A percentile compares a stretch with the other conserved stretches of the same genome.
Evolutionary conservation across 2,888 invertebrate genomes (phyloP).

Genomic region (Axea sp.): DNA sequence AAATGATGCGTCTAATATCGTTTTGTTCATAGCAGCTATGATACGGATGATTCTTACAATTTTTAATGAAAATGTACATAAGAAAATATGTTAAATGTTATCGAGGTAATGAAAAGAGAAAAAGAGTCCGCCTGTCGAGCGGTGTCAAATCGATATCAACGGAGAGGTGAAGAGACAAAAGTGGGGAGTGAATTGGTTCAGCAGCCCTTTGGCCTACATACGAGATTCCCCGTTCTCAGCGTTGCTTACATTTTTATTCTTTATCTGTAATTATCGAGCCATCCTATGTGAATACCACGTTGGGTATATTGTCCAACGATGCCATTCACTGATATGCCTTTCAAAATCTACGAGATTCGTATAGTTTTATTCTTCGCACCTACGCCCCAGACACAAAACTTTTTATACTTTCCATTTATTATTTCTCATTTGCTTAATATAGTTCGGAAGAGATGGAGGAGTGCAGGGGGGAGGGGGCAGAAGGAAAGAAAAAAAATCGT

Average conservation of each 20-base stretch:
- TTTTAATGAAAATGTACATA: not conserved
- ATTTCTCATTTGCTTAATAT: constrained; percentile 17
- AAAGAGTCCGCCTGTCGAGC: constrained; percentile 20
- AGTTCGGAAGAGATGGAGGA: no score
- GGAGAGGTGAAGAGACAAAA: constrained; percentile 16
- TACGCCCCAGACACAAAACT: constrained; percentile 30
- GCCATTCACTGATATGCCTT: constrained; percentile 20
- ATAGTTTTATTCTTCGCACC: constrained; percentile 38
- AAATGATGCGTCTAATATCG: no score
- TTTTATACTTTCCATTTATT: constrained; percentile 35
- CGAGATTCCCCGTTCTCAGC: constrained; percentile 29
- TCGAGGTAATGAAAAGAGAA: no score
- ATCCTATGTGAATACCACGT: constrained; percentile 33
- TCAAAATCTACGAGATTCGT: constrained; percentile 23
- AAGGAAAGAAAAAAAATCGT: no score
- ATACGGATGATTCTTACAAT: no score
- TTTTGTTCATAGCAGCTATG: no score
- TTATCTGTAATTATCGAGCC: constrained; percentile 36
- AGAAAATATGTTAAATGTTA: no score
- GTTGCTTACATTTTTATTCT: constrained; percentile 45
- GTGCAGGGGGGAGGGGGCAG: no score
- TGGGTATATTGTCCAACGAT: constrained; percentile 13
- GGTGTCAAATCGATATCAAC: constrained; percentile 39
- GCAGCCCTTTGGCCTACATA: constrained; percentile 69
- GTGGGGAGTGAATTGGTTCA: constrained; percentile 65